phyloP scores from a whole-genome alignment of 2,888 invertebrate genomes.

The Andrena bicolor region DNA sequence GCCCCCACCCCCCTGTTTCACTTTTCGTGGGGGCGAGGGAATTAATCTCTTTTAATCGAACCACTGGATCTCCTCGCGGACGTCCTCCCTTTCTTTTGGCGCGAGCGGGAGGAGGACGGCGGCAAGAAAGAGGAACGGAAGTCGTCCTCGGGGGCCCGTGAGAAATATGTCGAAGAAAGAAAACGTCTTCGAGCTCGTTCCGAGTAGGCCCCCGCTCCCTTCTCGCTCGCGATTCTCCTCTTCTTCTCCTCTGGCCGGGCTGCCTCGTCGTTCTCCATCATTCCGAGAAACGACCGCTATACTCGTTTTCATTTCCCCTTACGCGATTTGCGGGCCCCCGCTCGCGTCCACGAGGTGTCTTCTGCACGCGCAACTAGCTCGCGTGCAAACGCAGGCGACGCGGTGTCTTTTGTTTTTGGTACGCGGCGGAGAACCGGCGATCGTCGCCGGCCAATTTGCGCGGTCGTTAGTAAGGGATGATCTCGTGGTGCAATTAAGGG shows the following conservation, averaged over 20 bases:
- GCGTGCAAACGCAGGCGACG: conserved; percentile 38
- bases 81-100: conserved; percentile 43
- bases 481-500: no score
- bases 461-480: not conserved
- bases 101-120: conserved; percentile 2
- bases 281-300: conserved; percentile 78
- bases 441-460: not conserved
- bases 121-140: conserved; percentile 71
- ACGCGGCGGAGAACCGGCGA: not conserved
- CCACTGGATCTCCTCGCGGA: conserved; percentile 33
- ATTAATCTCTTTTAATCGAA: conserved; percentile 59
- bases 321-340: conserved; percentile 78
- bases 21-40: conserved; percentile 55
- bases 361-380: conserved; percentile 32
- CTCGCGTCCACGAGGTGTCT: conserved; percentile 31
- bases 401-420: conserved; percentile 1
- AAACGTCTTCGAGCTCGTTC: conserved; percentile 58
- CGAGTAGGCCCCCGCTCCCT: conserved; percentile 22
- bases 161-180: conserved; percentile 66
- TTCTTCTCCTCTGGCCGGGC: conserved; percentile 54
- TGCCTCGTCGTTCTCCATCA: conserved; percentile 57
- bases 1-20: conserved; percentile 10
- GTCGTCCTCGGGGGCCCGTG: conserved; percentile 62
- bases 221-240: conserved; percentile 40
- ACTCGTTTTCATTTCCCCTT: conserved; percentile 83